Conservation (phyloP, 2,888 invertebrate genomes). For the Graphium colonna region DNA sequence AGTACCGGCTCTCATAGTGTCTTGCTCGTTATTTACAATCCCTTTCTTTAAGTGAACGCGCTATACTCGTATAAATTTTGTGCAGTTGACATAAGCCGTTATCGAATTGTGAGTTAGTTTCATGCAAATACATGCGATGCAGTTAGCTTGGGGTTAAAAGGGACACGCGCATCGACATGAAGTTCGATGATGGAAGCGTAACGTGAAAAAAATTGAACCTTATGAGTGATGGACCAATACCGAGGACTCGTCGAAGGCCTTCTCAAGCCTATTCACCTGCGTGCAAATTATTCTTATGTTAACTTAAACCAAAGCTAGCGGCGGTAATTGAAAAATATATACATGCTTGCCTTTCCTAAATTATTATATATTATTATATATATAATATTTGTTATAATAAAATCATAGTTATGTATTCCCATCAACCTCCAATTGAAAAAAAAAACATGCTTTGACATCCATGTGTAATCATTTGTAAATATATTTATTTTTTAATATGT, state of each 20-base stretch:
- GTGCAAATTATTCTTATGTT: slow-evolving; percentile 26
- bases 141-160: not conserved
- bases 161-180: slow-evolving; percentile 8
- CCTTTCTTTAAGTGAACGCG: no score
- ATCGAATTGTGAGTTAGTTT: not conserved
- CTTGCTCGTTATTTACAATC: no score
- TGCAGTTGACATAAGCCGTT: not conserved
- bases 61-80: no score
- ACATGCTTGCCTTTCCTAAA: not conserved
- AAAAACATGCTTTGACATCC: no score
- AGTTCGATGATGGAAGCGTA: slow-evolving; percentile 40
- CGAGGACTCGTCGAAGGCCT: slow-evolving; percentile 35
- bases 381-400: no score
- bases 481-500: no score
- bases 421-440: not conserved
- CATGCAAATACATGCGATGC: not conserved
- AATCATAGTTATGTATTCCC: no score
- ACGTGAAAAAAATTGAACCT: slow-evolving; percentile 46
- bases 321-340: not conserved
- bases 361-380: no score
- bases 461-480: no score
- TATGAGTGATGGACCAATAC: slow-evolving; percentile 36
- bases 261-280: slow-evolving; percentile 34
- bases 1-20: no score
- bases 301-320: slow-evolving; percentile 2